Base-by-base conservation (phyloP, 2,113 vertebrate species). In the Rhagologus leucostigma region DNA sequence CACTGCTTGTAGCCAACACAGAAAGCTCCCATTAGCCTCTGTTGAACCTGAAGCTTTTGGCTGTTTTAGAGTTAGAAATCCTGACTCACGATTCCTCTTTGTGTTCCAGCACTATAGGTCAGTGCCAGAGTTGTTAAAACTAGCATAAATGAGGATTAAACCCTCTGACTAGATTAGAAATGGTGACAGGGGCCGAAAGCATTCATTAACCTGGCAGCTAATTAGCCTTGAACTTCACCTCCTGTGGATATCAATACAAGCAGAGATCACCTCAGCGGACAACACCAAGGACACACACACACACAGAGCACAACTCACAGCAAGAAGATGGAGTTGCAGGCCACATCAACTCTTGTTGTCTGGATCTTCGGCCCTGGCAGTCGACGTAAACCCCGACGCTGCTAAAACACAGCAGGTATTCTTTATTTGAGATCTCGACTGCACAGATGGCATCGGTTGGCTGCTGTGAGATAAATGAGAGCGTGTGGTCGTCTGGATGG, bases 311-410 rank as follows among this genome's bases (percentile, higher is more conserved):
- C 67, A 35, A 97, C 99, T 99, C 98, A 99, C 99, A 99, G 97
- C 99, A 99, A 23, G 98, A 96, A 46, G 97, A 98, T 96, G 99
- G 99, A 77, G 95, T 92, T 24, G 99, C 99, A 0, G 99, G 99
- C 99, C 99, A 99, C 99, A 99, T 99, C 93, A 99, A 79, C 96
- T 99, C 99, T 97, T 99, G 99, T 52, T 99, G 99, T 30, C 99
- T 98, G 1, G 99, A 99, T 93, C 99, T 98, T 71, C 99, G 98
- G 55, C 99, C 99, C 96, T 99, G 99, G 47, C 99, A 99, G 98
- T 99, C 99, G 53, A 99, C 99, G 46, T 99, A 99, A 84, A 99
- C 97, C 16, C 99, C 99, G 29, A 99, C 98, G 98, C 98, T 97
- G 97, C 98, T 99, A 98, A 99, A 99, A 98, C 99, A 99, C 97